phyloP scores from a whole-genome alignment of 2,888 invertebrate species.

The Neoitamus cyanurus region DNA sequence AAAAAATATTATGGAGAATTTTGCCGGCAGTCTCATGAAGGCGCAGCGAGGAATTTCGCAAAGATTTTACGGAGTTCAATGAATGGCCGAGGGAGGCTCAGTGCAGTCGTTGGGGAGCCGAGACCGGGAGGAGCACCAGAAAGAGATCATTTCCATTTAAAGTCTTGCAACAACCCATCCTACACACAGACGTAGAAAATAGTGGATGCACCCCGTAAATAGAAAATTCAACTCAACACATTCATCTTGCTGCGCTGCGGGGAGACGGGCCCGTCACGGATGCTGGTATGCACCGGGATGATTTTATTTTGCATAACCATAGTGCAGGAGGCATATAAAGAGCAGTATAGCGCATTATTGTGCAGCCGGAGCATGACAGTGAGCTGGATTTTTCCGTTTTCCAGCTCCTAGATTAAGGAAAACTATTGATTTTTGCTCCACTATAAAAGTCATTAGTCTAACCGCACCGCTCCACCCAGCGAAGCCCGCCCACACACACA shows the following conservation, averaged over 20 bases:
- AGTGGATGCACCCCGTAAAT: constrained; percentile 33
- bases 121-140: not conserved
- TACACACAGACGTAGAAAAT: constrained; percentile 8
- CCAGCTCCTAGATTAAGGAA: constrained; percentile 48
- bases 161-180: constrained; percentile 25
- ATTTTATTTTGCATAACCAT: constrained; percentile 41
- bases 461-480: constrained; percentile 36
- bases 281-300: constrained; percentile 20
- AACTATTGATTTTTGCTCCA: constrained; percentile 50
- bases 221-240: constrained; percentile 42
- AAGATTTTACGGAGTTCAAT: constrained; percentile 33
- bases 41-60: constrained; percentile 9
- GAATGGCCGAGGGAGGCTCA: not conserved
- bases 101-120: not conserved
- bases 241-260: constrained; percentile 16
- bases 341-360: constrained; percentile 40
- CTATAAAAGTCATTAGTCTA: constrained; percentile 51
- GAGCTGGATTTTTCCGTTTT: constrained; percentile 32
- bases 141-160: constrained; percentile 34
- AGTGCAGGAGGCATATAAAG: constrained; percentile 40
- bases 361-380: constrained; percentile 35
- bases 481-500: not conserved
- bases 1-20: not conserved
- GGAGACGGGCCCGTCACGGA: not conserved
- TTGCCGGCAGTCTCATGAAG: not conserved